phyloP scores from a whole-genome alignment of 2,113 vertebrate species.

The Chamaetylas fuelleborni region DNA sequence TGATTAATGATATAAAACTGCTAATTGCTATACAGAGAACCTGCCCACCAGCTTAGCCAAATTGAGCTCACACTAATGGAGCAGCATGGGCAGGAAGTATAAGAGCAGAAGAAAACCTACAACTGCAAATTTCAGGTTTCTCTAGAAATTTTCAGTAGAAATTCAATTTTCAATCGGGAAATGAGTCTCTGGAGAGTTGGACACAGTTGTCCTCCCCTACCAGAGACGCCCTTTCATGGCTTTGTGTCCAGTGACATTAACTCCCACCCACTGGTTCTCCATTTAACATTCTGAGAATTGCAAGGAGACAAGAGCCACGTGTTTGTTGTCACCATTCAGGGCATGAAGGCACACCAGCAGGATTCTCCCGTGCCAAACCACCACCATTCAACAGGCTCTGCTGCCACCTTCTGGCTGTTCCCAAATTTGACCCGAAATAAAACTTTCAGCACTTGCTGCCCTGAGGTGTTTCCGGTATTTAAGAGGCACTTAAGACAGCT shows the following conservation, averaged over 20 bases:
- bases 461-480: fast-evolving
- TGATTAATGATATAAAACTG: background rate
- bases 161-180: background rate
- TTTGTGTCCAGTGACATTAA: background rate
- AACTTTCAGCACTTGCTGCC: fast-evolving
- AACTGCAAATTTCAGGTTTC: background rate
- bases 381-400: fast-evolving
- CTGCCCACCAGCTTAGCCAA: background rate
- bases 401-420: background rate
- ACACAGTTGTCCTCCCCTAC: background rate
- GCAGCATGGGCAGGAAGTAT: fast-evolving
- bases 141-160: background rate
- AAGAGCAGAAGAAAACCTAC: background rate
- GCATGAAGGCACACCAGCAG: fast-evolving
- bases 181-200: background rate
- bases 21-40: background rate
- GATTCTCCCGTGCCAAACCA: fast-evolving
- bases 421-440: background rate
- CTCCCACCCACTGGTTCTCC: background rate
- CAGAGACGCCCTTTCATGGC: no score
- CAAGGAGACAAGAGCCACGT: fast-evolving
- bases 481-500: background rate
- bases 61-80: fast-evolving
- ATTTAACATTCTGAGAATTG: background rate
- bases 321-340: fast-evolving